Evolutionary conservation across 2,797 vertebrate species (phyloP), one percentile per base, ranked within the genome.

Genomic region (Macrochelys suwanniensis): DNA sequence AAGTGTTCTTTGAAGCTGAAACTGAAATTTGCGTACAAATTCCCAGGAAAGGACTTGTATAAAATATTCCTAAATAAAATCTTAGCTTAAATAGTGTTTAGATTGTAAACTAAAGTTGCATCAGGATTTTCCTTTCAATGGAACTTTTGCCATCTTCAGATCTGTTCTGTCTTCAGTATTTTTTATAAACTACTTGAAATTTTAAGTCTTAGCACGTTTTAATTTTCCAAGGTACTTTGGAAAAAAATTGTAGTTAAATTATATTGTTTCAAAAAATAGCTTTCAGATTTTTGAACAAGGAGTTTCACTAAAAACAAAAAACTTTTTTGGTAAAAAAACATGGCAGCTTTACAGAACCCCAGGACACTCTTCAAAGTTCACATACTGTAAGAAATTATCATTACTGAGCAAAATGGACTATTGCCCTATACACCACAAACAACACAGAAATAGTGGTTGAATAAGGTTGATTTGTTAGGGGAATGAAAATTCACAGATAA

Each of bases 1-100:
- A 79, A 93, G 87, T 95, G 79, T 90, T 91, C 2, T 19, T 88
- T 31, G 93, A 92, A 94, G 21, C 5, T 91, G 80, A 95, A 86
- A 89, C n/a, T n/a, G 88, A 97, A 57, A 54, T 57, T 96, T 82
- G 45, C 68, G 82, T 49, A 54, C 10, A 89, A 28, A 25, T 85
- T 50, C 90, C 53, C n/a, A 82, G 74, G 1, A 87, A 7, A 37
- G 31, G 21, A 7, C 90, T 85, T 91, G 5, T 19, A 4, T 56
- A 85, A 77, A 84, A 25, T 47, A 82, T 2, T 49, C 59, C 4
- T 6, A 79, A 91, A 47, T 1, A 85, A 88, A 85, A 59, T 2
- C 17, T 86, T 12, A 21, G 4, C 31, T 89, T 47, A 88, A 83
- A 0, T 56, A 45, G 74, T 79, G 1, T 74, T 51, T 56, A 74